Evolutionary conservation across 1,140 invertebrate species (phyloP), one percentile per base, ranked within the genome.

Genomic region (Stenopsyche tienmushanensis): DNA sequence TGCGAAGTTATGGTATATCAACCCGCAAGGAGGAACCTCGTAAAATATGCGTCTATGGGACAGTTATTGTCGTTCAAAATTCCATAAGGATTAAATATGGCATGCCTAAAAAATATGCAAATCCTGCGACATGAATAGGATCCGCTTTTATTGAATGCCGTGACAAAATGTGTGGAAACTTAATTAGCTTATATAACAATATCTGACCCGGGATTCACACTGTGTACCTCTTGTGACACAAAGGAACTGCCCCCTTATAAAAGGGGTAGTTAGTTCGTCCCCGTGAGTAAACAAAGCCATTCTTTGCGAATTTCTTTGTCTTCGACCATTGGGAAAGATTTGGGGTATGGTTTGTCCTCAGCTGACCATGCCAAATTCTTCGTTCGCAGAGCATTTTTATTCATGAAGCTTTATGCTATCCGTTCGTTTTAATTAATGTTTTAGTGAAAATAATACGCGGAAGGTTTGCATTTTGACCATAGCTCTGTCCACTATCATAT

Each of bases 161-260:
- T 58, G 64, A 69, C 64, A 60, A 66, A 66, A 66, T 70, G 68
- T 70, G 68, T 66, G 68, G 68, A 70, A 66, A 70, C 62, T 66
- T 70, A 70, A 70, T 70, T 70, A 70, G 68, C 68, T 70, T 70
- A 70, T 66, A 66, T 62, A 53, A 70, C 64, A 70, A 70, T 60
- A 66, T 47, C 55, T 47, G 52, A 64, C 64, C 55, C 57, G 50
- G 41, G 10, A 62, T 69, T 69, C 67, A 65, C 67, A 65, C 67
- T 59, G 63, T 57, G 13, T 24, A 42, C 26, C 21, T 47, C 57
- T 47, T 26, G 26, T 34, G 41, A 15, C 45, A 62, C 49, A 62
- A 62, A 29, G 58, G 52, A 42, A 9, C 18, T 41, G 41, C 45
- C 60, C 60, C 55, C 47, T 57, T 45, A 57, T 10, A 18, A 42